Evolutionary conservation across 2,888 invertebrate genomes (phyloP), one percentile per base, ranked within the genome.

Genomic region (Acanthosepion lycidas): DNA sequence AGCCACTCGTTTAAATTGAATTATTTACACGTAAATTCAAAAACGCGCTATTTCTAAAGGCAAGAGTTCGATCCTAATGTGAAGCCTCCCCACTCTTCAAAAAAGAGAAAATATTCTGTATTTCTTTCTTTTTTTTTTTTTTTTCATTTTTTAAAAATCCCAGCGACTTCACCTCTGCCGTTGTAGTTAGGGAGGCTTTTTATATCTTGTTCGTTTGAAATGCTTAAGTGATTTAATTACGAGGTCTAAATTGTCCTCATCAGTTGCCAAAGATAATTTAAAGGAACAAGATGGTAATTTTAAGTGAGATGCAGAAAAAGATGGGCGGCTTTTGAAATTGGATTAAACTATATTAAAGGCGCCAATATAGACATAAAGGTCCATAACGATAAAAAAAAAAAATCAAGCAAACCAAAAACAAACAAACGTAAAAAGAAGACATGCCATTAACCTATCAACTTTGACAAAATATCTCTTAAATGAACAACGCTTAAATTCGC

Each of bases 1-100:
- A n/a, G 78, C 78, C 78, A 78, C 78, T 78, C 78, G 78, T 78
- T 78, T 78, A 78, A 78, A 78, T 78, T n/a, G n/a, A 78, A 78
- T 78, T 78, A 78, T 78, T 78, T n/a, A 78, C 78, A 78, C 78
- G 78, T 78, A 78, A 78, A 78, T 78, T 33, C 9, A 78, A 78
- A 78, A n/a, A n/a, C 15, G 78, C 78, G 15, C 78, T 3, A n/a
- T 78, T 78, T 78, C 78, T 78, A 78, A 78, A 78, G 78, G n/a
- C 78, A 78, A 78, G n/a, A 33, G 78, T 78, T 78, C 78, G 78
- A 78, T 78, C 78, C n/a, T 33, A n/a, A 78, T 33, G n/a, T 78
- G 78, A 78, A 78, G 15, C 6, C 9, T 78, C 9, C 28, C 78
- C 78, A 5, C n/a, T 15, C 12, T 33, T n/a, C 2, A 28, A 78